Conservation (phyloP, 30 jellyfish, hydroid and myxozoan genomes). For the Cassiopea xamachana region DNA sequence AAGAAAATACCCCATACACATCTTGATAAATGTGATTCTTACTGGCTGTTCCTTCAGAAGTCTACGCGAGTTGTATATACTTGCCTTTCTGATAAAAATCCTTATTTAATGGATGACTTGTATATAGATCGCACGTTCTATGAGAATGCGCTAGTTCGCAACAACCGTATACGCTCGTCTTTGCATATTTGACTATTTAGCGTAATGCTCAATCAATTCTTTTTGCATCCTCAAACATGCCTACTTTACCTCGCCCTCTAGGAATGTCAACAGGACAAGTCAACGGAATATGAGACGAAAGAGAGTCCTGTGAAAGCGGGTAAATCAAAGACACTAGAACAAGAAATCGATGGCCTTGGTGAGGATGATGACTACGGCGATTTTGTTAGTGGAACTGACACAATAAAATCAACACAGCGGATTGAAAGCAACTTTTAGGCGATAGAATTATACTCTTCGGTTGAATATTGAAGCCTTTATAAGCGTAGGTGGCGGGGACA, state of each 20-base stretch:
- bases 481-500: too few species aligned
- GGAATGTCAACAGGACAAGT: slow-evolving; percentile 51
- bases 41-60: too few species aligned
- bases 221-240: not conserved
- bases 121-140: too few species aligned
- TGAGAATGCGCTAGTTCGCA: too few species aligned
- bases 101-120: too few species aligned
- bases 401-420: slow-evolving; percentile 13
- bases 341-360: not conserved
- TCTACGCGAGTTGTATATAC: too few species aligned
- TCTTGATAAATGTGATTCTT: too few species aligned
- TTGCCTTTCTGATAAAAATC: too few species aligned
- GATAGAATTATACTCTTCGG: not conserved
- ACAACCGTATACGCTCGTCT: too few species aligned
- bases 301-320: not conserved
- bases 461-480: not conserved
- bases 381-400: slow-evolving; percentile 6
- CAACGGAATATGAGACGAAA: not conserved
- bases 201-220: too few species aligned
- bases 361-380: not conserved
- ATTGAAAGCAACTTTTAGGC: slow-evolving; percentile 41
- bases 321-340: not conserved
- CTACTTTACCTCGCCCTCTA: not conserved
- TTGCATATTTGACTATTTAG: too few species aligned
- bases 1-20: too few species aligned